Evolutionary conservation across 2,113 vertebrate species (phyloP).

Genomic region (Pluvianellus socialis): DNA sequence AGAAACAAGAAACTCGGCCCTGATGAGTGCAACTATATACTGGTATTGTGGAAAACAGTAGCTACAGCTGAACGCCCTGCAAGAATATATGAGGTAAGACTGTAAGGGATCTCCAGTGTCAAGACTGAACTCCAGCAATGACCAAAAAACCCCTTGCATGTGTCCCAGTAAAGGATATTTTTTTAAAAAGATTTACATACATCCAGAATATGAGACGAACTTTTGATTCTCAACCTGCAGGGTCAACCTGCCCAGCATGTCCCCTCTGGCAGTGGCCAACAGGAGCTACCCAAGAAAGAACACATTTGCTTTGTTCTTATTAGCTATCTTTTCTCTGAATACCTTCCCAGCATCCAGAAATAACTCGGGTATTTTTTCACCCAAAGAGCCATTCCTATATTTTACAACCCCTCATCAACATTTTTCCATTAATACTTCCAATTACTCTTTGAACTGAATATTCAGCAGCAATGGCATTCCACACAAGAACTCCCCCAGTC

Average conservation of each 20-base stretch:
- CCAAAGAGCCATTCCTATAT: not conserved
- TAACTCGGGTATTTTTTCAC: not conserved
- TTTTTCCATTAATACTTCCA: not conserved
- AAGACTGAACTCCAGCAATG: not conserved
- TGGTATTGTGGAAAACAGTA: not conserved
- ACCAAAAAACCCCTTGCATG: not conserved
- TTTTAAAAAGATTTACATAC: not conserved
- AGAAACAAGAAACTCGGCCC: not conserved
- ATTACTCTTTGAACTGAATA: not conserved
- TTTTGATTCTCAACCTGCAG: not conserved
- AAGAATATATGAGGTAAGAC: not conserved
- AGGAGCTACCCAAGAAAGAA: not conserved
- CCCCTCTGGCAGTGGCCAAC: not conserved
- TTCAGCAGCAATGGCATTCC: not conserved
- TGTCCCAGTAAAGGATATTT: not conserved
- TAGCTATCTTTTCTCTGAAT: not conserved
- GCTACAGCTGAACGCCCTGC: not conserved
- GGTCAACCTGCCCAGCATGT: not conserved
- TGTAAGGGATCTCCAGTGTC: rapidly evolving
- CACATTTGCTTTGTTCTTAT: not conserved
- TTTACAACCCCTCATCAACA: not conserved
- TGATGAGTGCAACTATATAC: not conserved
- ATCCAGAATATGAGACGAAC: not conserved
- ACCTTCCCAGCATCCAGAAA: not conserved
- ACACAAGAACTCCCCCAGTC: not conserved